These are phyloP conservation scores for Apogon talboti DNA, from an alignment of 2,797 vertebrate species.

Conservation along the genomic window DNA sequence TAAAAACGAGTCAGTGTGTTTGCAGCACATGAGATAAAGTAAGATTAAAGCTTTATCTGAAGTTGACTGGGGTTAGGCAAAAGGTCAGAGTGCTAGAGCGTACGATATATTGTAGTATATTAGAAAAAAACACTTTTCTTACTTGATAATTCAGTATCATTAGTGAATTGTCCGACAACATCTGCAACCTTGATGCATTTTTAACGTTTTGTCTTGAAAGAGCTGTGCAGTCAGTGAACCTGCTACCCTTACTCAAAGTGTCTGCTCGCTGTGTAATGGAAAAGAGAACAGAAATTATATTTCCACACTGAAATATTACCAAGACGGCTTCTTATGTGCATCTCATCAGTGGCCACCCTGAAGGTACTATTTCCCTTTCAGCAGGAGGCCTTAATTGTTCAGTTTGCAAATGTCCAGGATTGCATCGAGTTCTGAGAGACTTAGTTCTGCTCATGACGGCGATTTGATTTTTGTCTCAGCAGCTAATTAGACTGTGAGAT, in stretches of 20 bases:
- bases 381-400: constrained; percentile 8
- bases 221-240: constrained; percentile 24
- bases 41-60: not conserved
- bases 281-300: constrained; percentile 34
- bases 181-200: not conserved
- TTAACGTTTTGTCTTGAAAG: constrained; percentile 5
- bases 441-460: constrained; percentile 19
- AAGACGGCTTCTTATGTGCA: constrained; percentile 47
- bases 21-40: not conserved
- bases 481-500: constrained; percentile 6
- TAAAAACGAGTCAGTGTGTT: not conserved
- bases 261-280: constrained; percentile 36
- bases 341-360: constrained; percentile 40
- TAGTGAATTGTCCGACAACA: not conserved
- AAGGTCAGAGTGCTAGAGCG: not conserved
- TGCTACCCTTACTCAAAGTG: constrained; percentile 12
- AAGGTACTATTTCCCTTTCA: constrained; percentile 22
- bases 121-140: not conserved
- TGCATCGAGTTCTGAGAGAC: constrained; percentile 10
- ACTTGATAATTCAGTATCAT: not conserved
- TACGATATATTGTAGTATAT: not conserved
- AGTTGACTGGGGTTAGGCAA: not conserved
- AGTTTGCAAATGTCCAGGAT: constrained; percentile 1
- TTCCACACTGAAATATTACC: constrained; percentile 39
- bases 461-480: constrained; percentile 45